Evolutionary conservation across 1,140 invertebrate species (phyloP).

Genomic region (Drosophila ironensis): DNA sequence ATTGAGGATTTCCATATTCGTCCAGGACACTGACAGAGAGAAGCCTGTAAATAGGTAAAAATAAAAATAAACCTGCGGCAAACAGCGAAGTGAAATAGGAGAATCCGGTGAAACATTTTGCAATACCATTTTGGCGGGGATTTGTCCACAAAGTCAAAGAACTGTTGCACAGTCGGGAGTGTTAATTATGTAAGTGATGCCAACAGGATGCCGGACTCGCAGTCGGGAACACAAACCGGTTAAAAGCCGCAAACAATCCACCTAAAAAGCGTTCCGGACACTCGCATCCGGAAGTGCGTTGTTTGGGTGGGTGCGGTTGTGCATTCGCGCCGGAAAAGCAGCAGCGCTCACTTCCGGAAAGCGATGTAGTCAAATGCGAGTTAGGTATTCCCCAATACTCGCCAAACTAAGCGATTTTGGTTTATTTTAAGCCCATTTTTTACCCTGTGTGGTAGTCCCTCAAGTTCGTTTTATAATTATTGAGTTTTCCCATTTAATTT

Average conservation of each 20-base stretch:
- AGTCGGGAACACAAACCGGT: background rate
- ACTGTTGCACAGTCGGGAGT: slow-evolving; percentile 7
- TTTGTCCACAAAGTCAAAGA: slow-evolving; percentile 4
- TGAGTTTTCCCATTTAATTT: no score
- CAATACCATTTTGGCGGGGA: background rate
- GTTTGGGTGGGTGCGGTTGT: slow-evolving; percentile 8
- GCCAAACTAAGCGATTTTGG: no score
- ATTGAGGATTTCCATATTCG: slow-evolving; percentile 41
- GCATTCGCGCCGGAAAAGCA: background rate
- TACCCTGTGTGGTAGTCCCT: no score
- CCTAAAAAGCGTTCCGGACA: background rate
- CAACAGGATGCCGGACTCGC: slow-evolving; percentile 4
- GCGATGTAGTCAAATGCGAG: no score
- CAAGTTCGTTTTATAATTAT: no score
- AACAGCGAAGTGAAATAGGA: background rate
- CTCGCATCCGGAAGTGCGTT: slow-evolving; percentile 19
- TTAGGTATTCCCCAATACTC: no score
- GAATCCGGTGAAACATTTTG: background rate
- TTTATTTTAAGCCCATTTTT: no score
- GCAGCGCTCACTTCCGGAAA: slow-evolving; percentile 7
- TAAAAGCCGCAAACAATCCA: slow-evolving; percentile 10
- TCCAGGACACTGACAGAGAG: slow-evolving; percentile 1
- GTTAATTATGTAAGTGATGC: slow-evolving; percentile 4
- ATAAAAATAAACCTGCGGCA: slow-evolving; percentile 15
- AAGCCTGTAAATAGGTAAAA: slow-evolving; percentile 14